A percentile compares a stretch with the other conserved stretches of the same genome.
phyloP scores from a whole-genome alignment of 2,113 vertebrate species.

The Falco punctatus region DNA sequence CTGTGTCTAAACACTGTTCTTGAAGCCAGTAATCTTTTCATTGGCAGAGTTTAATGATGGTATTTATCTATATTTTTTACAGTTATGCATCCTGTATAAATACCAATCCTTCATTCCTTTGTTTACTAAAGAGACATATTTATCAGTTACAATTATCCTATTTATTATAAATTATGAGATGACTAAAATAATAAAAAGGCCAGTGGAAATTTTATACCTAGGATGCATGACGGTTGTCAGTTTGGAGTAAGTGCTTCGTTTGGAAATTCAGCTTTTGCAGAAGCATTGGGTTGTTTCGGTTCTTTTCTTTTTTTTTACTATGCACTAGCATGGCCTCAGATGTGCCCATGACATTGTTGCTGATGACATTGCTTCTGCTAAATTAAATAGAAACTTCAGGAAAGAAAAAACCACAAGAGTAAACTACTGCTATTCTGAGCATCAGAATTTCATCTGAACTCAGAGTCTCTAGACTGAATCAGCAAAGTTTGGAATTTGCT shows the following conservation, averaged over 20 bases:
- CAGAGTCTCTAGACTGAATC: constrained; percentile 71
- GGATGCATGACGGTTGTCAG: constrained; percentile 78
- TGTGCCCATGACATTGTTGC: constrained; percentile 75
- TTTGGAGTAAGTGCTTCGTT: constrained; percentile 71
- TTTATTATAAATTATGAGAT: constrained; percentile 86
- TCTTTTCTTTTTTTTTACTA: constrained; percentile 42
- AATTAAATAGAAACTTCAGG: constrained; percentile 76
- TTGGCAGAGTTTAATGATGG: constrained; percentile 80
- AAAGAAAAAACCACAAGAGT: constrained; percentile 52
- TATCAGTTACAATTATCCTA: constrained; percentile 83
- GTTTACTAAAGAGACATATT: constrained; percentile 84
- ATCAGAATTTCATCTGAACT: constrained; percentile 74
- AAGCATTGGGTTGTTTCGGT: constrained; percentile 59
- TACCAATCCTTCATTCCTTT: constrained; percentile 84
- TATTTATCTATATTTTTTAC: constrained; percentile 84
- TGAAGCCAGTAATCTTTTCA: constrained; percentile 84
- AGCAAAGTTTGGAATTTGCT: constrained; percentile 71
- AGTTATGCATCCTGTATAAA: constrained; percentile 84
- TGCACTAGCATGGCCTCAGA: constrained; percentile 82
- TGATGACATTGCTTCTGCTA: constrained; percentile 79
- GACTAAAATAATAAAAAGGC: constrained; percentile 80
- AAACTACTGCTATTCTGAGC: constrained; percentile 70
- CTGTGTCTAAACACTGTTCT: constrained; percentile 81
- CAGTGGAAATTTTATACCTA: constrained; percentile 81
- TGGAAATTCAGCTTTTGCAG: constrained; percentile 70